phyloP scores from a whole-genome alignment of 1,140 invertebrate genomes.

The Leptinotarsa texana region DNA sequence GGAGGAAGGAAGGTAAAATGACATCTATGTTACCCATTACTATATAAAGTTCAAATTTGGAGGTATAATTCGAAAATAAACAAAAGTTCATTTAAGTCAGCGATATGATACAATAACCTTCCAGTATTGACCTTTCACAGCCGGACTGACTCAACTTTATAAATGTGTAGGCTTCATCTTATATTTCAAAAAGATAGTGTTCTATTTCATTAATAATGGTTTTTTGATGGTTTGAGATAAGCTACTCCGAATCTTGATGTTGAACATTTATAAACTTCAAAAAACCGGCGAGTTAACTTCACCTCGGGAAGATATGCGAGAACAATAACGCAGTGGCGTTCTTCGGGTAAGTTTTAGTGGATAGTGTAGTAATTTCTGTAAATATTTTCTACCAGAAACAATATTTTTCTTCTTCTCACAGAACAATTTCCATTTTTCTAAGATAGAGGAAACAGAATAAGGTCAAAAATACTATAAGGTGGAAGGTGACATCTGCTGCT shows the following conservation, averaged over 20 bases:
- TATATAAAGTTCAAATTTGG: too few species aligned
- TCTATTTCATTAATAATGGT: slow-evolving; percentile 8
- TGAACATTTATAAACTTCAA: slow-evolving; percentile 8
- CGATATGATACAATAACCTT: not conserved
- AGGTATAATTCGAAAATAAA: too few species aligned
- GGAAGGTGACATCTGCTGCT: too few species aligned
- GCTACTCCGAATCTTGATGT: slow-evolving; percentile 5
- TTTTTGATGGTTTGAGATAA: slow-evolving; percentile 5
- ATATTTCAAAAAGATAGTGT: slow-evolving; percentile 4
- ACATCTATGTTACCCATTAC: too few species aligned
- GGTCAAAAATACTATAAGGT: too few species aligned
- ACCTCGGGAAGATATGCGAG: not conserved
- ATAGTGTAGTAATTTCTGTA: too few species aligned
- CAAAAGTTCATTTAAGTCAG: too few species aligned
- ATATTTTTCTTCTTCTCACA: too few species aligned
- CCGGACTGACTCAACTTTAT: slow-evolving; percentile 3
- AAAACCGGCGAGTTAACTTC: not conserved
- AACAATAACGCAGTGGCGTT: not conserved
- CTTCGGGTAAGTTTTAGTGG: not conserved
- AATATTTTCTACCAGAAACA: too few species aligned
- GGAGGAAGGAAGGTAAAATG: too few species aligned
- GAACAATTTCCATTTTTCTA: too few species aligned
- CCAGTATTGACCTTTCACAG: not conserved
- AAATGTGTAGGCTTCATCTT: slow-evolving; percentile 1
- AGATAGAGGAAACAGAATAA: too few species aligned